A percentile compares a stretch with the other conserved stretches of the same genome.
These are phyloP conservation scores for Anguilla japonica DNA, from an alignment of 2,113 vertebrate genomes.

Conservation along the genomic window DNA sequence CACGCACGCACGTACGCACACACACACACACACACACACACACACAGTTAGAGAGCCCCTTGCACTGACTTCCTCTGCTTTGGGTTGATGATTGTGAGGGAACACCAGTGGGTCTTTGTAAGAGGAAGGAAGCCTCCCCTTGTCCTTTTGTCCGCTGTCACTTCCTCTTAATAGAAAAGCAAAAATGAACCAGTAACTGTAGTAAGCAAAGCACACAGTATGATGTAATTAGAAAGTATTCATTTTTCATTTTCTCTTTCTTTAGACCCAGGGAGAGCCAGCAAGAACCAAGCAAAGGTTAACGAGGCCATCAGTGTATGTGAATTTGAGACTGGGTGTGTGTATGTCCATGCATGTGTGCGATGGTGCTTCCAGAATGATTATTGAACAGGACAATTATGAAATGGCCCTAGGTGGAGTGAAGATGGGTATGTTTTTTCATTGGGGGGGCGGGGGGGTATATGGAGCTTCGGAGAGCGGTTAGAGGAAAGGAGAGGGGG, in stretches of 20 bases:
- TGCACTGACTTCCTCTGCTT: not conserved
- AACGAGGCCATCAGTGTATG: not conserved
- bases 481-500: slow-evolving; percentile 27
- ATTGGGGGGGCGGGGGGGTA: not conserved
- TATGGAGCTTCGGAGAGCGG: not conserved
- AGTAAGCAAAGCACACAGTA: not conserved
- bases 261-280: not conserved
- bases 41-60: not conserved
- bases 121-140: not conserved
- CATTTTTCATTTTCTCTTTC: not conserved
- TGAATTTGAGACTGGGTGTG: not conserved
- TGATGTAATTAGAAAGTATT: not conserved
- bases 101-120: not conserved
- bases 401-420: slow-evolving; percentile 15
- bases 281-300: not conserved
- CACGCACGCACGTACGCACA: not conserved
- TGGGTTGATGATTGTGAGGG: not conserved
- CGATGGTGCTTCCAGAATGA: not conserved
- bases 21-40: not conserved
- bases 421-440: slow-evolving; percentile 7
- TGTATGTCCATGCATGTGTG: not conserved
- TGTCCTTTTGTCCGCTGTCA: not conserved
- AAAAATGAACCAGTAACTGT: not conserved
- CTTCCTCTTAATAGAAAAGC: not conserved
- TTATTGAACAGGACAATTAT: not conserved